Percentiles rank a stretch among this genome's conserved stretches.
phyloP scores from a whole-genome alignment of 92 coral and sea anemone genomes.

The Paramuricea clavata region DNA sequence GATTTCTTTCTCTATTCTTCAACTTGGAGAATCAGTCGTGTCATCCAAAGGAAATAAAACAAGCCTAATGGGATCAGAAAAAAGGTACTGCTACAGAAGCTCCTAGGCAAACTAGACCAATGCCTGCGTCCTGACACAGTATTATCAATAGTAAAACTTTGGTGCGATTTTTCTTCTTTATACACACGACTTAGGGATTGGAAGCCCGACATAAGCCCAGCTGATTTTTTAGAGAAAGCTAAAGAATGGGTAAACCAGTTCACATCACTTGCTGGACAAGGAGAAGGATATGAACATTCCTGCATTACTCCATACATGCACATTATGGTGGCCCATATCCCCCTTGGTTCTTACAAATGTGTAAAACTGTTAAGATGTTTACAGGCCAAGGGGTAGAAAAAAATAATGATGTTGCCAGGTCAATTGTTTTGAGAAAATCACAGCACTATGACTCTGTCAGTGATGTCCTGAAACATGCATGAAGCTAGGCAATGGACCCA shows the following conservation, averaged over 20 bases:
- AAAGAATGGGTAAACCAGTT: slow-evolving; percentile 59
- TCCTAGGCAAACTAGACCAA: slow-evolving; percentile 24
- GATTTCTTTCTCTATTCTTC: too few relatives aligned
- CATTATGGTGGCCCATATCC: slow-evolving; percentile 66
- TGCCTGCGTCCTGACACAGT: slow-evolving; percentile 40
- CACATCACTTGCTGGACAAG: slow-evolving; percentile 10
- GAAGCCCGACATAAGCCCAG: slow-evolving; percentile 48
- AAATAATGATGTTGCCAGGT: slow-evolving; percentile 48
- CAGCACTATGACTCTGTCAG: slow-evolving; percentile 69
- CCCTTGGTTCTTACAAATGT: slow-evolving; percentile 57
- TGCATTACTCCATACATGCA: slow-evolving; percentile 71
- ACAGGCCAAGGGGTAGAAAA: slow-evolving; percentile 77
- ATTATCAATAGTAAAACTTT: slow-evolving; percentile 14
- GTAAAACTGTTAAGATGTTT: slow-evolving; percentile 59
- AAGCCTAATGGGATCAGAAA: slow-evolving; percentile 55
- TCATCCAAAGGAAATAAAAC: too few relatives aligned
- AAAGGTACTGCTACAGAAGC: slow-evolving; percentile 17
- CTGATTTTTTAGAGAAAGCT: slow-evolving; percentile 42
- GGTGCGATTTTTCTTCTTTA: slow-evolving; percentile 31
- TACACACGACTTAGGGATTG: slow-evolving; percentile 47
- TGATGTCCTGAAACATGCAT: slow-evolving; percentile 60
- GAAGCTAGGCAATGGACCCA: slow-evolving; percentile 71
- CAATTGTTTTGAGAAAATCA: slow-evolving; percentile 43
- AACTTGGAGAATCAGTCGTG: too few relatives aligned
- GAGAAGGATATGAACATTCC: slow-evolving; percentile 43